Conservation (phyloP, 2,888 invertebrate species). For the Brachypterus glaber region DNA sequence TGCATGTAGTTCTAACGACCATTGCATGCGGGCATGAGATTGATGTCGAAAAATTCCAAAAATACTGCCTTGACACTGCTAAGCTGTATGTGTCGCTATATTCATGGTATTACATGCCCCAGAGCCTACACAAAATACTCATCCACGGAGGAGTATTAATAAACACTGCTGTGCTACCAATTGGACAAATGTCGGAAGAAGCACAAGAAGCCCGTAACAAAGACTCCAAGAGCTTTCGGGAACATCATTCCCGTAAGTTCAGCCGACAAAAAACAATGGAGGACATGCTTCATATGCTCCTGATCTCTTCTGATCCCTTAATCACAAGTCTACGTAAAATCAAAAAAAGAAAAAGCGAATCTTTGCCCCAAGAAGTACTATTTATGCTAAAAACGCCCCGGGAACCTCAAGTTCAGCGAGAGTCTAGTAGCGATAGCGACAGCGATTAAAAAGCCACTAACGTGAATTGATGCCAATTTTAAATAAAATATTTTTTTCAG, state of each 20-base stretch:
- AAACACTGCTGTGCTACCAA: slow-evolving; percentile 16
- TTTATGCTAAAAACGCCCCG: not conserved
- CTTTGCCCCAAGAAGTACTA: slow-evolving; percentile 9
- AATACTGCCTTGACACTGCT: slow-evolving; percentile 16
- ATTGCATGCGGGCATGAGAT: slow-evolving; percentile 16
- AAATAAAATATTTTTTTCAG: too few relatives aligned
- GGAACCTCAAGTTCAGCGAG: too few relatives aligned
- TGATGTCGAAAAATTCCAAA: slow-evolving; percentile 14
- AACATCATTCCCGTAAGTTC: slow-evolving; percentile 12
- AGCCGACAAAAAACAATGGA: slow-evolving; percentile 15
- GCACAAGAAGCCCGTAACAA: slow-evolving; percentile 23
- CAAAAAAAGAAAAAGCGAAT: slow-evolving; percentile 4
- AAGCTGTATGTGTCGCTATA: slow-evolving; percentile 17
- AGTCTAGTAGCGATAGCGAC: too few relatives aligned
- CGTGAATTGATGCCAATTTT: too few relatives aligned
- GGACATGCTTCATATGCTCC: slow-evolving; percentile 11
- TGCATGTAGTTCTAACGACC: slow-evolving; percentile 12
- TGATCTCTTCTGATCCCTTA: slow-evolving; percentile 14
- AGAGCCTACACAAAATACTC: slow-evolving; percentile 19
- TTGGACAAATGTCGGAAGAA: slow-evolving; percentile 21
- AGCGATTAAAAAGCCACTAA: too few relatives aligned
- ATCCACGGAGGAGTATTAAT: slow-evolving; percentile 21
- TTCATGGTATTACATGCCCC: slow-evolving; percentile 21
- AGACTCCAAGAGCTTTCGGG: slow-evolving; percentile 14
- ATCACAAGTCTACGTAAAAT: slow-evolving; percentile 7